Conservation (phyloP, 2,797 vertebrate species). For the Pelobates cultripes region DNA sequence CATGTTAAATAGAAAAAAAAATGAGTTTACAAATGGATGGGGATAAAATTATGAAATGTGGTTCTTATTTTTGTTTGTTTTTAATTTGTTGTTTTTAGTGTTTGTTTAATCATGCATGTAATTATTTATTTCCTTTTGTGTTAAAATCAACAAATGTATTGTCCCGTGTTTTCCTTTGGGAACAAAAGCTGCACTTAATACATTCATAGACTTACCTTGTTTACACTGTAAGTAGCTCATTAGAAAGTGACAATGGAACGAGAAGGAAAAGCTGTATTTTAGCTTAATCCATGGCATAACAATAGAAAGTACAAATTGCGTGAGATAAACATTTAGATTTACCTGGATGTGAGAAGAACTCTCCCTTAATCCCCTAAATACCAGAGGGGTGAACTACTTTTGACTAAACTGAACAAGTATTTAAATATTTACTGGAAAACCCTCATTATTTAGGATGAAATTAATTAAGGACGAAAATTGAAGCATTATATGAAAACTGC, state of each 20-base stretch:
- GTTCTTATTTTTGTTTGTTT: neutral
- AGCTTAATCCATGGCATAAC: slow-evolving; percentile 66
- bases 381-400: neutral
- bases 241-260: slow-evolving; percentile 76
- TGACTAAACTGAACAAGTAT: too few species aligned
- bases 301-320: slow-evolving; percentile 76
- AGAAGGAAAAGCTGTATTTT: slow-evolving; percentile 76
- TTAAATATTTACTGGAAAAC: too few species aligned
- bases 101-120: slow-evolving; percentile 11
- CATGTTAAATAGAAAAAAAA: too few species aligned
- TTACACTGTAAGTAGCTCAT: slow-evolving; percentile 68
- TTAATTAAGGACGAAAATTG: too few species aligned
- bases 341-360: slow-evolving; percentile 47
- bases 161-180: neutral
- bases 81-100: too few species aligned
- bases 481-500: too few species aligned
- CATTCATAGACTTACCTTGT: slow-evolving; percentile 30
- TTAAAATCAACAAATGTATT: neutral
- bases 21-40: too few species aligned
- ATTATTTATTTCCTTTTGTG: slow-evolving; percentile 22
- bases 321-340: slow-evolving; percentile 80
- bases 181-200: slow-evolving; percentile 19
- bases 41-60: too few species aligned
- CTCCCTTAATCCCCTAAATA: slow-evolving; percentile 59
- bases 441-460: too few species aligned